Percentiles rank a stretch among this genome's conserved stretches.
phyloP scores from a whole-genome alignment of 1,140 invertebrate species.

The Drosophila equinoxialis region DNA sequence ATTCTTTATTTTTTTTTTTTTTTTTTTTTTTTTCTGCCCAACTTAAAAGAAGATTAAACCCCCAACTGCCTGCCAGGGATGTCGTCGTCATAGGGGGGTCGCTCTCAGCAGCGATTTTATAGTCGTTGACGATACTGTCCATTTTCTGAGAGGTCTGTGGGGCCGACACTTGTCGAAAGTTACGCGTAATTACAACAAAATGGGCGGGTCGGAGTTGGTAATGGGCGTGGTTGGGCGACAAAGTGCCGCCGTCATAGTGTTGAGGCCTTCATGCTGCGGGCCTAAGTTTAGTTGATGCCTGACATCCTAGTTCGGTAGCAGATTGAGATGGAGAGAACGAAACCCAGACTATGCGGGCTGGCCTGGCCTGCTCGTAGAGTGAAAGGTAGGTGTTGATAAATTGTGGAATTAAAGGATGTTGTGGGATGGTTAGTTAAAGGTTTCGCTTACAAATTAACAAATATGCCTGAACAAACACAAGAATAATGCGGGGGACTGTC shows the following conservation, averaged over 20 bases:
- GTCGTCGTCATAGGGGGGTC: conserved; percentile 36
- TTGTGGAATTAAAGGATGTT: conserved; percentile 12
- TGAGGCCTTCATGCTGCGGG: conserved; percentile 35
- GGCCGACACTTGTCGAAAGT: conserved; percentile 76
- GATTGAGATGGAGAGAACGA: not conserved
- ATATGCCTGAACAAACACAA: conserved; percentile 11
- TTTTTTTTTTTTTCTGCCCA: conserved; percentile 26
- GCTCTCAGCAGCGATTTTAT: conserved; percentile 60
- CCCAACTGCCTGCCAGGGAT: conserved; percentile 40
- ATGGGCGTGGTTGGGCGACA: conserved; percentile 19
- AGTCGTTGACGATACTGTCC: conserved; percentile 43
- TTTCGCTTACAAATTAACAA: conserved; percentile 56
- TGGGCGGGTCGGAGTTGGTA: conserved; percentile 31
- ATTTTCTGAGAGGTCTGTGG: conserved; percentile 42
- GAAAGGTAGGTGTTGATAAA: conserved; percentile 39
- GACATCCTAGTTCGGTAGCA: not conserved
- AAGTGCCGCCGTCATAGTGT: conserved; percentile 37
- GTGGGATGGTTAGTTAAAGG: conserved; percentile 12
- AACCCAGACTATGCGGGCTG: conserved; percentile 36
- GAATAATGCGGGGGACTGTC: conserved; percentile 4
- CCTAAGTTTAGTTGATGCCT: conserved; percentile 36
- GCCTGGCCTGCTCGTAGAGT: not conserved
- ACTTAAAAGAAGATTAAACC: conserved; percentile 81
- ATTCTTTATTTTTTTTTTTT: conserved; percentile 38
- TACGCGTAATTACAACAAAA: conserved; percentile 76